These are phyloP conservation scores for Proterorhinus semilunaris DNA, from an alignment of 2,113 vertebrate species.

Conservation along the genomic window DNA sequence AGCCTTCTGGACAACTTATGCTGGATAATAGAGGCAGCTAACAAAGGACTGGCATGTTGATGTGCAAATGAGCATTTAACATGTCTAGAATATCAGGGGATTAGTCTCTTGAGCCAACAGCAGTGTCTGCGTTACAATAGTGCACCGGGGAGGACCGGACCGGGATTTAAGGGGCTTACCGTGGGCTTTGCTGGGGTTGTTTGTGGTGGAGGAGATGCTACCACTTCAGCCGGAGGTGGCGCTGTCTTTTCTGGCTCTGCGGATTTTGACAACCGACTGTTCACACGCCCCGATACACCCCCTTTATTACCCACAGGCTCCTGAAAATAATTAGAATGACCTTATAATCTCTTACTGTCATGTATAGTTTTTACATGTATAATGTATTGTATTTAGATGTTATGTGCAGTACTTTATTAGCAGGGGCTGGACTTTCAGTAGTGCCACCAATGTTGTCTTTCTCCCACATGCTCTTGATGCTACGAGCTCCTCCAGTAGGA, in stretches of 20 bases:
- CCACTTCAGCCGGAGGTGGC: constrained; percentile 48
- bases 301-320: constrained; percentile 85
- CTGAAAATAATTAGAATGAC: constrained; percentile 61
- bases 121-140: constrained; percentile 32
- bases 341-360: too few relatives aligned
- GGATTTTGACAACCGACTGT: constrained; percentile 87
- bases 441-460: constrained; percentile 85
- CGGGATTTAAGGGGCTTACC: constrained; percentile 54
- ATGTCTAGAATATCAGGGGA: constrained; percentile 46
- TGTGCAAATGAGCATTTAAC: constrained; percentile 46
- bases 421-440: constrained; percentile 74
- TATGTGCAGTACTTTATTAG: constrained; percentile 80
- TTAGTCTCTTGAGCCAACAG: constrained; percentile 28
- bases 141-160: not conserved
- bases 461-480: constrained; percentile 98
- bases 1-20: not conserved
- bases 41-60: constrained; percentile 34
- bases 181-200: constrained; percentile 47
- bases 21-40: constrained; percentile 22
- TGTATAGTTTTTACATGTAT: too few relatives aligned
- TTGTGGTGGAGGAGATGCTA: constrained; percentile 62
- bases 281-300: constrained; percentile 87
- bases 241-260: constrained; percentile 83
- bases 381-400: not conserved
- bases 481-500: constrained; percentile 86